A percentile compares a stretch with the other conserved stretches of the same genome.
Conservation (phyloP, 2,888 invertebrate genomes). For the Erpobdella octoculata region DNA sequence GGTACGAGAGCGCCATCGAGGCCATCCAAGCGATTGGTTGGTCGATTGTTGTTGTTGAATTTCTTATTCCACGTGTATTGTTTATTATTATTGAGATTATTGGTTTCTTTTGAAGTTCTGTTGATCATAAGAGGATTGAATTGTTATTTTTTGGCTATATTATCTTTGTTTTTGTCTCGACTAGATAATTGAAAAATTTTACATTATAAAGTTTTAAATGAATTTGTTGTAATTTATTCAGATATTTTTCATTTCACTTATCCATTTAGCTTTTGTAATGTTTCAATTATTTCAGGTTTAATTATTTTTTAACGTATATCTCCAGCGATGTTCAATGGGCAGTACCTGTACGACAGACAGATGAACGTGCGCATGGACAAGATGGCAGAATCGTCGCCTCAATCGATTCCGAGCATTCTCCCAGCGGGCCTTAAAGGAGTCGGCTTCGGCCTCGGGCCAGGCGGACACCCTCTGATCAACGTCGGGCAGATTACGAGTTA, state of each 20-base stretch:
- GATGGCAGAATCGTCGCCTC: constrained; percentile 39
- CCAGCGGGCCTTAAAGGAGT: constrained; percentile 78
- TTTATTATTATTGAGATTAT: too few species aligned
- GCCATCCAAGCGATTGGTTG: constrained; percentile 81
- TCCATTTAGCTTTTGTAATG: neutral
- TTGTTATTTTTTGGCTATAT: too few species aligned
- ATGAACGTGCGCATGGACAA: constrained; percentile 83
- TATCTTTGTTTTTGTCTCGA: too few species aligned
- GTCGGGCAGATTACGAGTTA: constrained; percentile 37
- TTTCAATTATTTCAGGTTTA: neutral
- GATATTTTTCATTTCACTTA: neutral
- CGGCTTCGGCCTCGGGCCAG: constrained; percentile 85
- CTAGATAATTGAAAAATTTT: too few species aligned
- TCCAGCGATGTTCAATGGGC: constrained; percentile 84
- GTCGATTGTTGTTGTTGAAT: neutral
- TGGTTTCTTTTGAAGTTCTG: too few species aligned
- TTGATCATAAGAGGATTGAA: too few species aligned
- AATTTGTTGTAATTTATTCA: neutral
- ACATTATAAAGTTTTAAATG: too few species aligned
- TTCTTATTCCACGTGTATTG: neutral
- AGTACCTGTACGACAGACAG: constrained; percentile 79
- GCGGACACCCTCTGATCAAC: constrained; percentile 71
- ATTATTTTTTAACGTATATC: neutral
- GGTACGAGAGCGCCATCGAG: constrained; percentile 94
- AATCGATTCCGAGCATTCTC: constrained; percentile 49